Base-by-base conservation (phyloP, 2,888 invertebrate species). In the Linnaemya vulpina region DNA sequence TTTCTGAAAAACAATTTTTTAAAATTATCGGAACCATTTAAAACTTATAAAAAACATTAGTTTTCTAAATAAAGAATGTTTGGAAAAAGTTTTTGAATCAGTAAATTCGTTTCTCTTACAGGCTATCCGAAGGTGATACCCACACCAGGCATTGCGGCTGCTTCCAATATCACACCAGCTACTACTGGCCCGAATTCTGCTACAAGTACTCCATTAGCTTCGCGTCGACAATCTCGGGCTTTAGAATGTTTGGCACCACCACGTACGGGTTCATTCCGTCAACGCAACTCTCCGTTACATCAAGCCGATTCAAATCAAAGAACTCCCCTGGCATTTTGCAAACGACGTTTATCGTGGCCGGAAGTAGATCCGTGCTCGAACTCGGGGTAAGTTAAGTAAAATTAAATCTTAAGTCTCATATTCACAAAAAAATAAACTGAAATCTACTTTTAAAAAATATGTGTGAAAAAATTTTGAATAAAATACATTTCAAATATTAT, bases 301-400 rank as follows among this genome's bases (percentile, higher is more conserved):
- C 91, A 91, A 62, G 88, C 89, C 77, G 90, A 90, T 84, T 93
- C 94, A 35, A 94, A 95, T 11, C 94, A 94, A 13, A 94, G 95
- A 74, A 95, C 95, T 11, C 94, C 95, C 43, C 94, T 96, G 92
- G 95, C 95, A 65, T 97, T 96, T 91, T 96, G 96, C 92, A 95
- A 95, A 87, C 93, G 97, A 70, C 94, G 96, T 63, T 94, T 95
- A 46, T 96, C 96, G 46, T 97, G 97, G 97, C 97, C 96, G 10
- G 97, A 97, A 92, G 95, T 97, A 82, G 96, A 97, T 92, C 96
- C 95, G 89, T 95, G 96, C 86, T 96, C 96, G 63, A 95, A 96
- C 87, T 96, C 96, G 9, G 96, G 97, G 97, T 96, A 93, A 95
- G 95, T 93, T 49, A n/a, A 38, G 5, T 25, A 11, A 43, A 38